Conservation (phyloP, 92 coral and sea anemone genomes). For the Nematostella vectensis region DNA sequence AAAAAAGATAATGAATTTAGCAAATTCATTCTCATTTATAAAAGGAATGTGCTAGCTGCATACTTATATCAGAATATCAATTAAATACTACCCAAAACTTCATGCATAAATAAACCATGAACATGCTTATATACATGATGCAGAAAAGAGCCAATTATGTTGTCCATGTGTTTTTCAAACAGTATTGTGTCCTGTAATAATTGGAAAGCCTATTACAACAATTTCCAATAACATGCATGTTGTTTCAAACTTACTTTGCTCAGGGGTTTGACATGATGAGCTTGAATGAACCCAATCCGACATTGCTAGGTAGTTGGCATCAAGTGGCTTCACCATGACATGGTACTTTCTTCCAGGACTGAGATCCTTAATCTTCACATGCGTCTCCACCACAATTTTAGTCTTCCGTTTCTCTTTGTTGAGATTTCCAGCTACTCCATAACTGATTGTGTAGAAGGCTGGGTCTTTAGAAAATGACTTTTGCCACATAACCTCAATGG, state of each 20-base stretch:
- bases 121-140: too few species aligned
- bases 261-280: conserved; percentile 36
- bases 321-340: conserved; percentile 18
- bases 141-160: too few species aligned
- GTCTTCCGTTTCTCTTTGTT: conserved; percentile 14
- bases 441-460: conserved; percentile 40
- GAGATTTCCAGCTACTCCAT: conserved; percentile 22
- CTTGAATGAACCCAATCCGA: neutral
- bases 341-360: conserved; percentile 38
- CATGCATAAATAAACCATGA: too few species aligned
- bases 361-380: conserved; percentile 17
- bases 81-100: too few species aligned
- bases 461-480: conserved; percentile 15
- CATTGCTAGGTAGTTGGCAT: conserved; percentile 6
- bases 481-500: conserved; percentile 55
- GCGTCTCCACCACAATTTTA: conserved; percentile 5
- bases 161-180: too few species aligned
- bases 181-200: too few species aligned
- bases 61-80: too few species aligned
- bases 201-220: too few species aligned
- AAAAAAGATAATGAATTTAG: conserved; percentile 4
- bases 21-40: too few species aligned
- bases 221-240: too few species aligned
- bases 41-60: too few species aligned
- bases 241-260: conserved; percentile 44